Evolutionary conservation across 2,797 vertebrate genomes (phyloP).

Genomic region (Enteromius fasciolatus): DNA sequence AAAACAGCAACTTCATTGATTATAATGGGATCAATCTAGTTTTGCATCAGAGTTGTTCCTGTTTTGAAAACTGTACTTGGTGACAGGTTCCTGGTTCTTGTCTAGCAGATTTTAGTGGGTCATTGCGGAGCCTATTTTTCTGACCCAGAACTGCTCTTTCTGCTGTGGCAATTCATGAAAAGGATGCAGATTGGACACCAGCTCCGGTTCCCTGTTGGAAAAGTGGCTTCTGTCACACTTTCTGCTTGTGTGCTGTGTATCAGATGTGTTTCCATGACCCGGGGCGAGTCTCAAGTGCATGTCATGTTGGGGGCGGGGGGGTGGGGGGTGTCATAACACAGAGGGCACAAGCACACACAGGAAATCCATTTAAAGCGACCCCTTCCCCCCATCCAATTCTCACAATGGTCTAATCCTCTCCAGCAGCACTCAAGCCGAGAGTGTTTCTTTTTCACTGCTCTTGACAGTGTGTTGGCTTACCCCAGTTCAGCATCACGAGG

Average conservation of each 20-base stretch:
- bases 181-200: neutral
- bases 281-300: constrained; percentile 30
- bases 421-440: constrained; percentile 12
- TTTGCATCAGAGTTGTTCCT: neutral
- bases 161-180: neutral
- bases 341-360: constrained; percentile 21
- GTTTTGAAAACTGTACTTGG: neutral
- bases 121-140: neutral
- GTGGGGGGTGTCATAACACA: constrained; percentile 28
- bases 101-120: neutral
- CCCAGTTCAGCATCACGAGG: constrained; percentile 37
- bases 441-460: constrained; percentile 25
- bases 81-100: neutral
- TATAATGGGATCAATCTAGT: neutral
- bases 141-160: constrained; percentile 5
- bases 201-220: neutral
- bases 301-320: neutral
- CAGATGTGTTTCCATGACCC: constrained; percentile 16
- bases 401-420: constrained; percentile 39
- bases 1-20: neutral
- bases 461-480: constrained; percentile 33
- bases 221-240: constrained; percentile 10
- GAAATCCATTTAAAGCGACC: constrained; percentile 47
- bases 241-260: constrained; percentile 3
- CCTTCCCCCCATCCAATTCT: constrained; percentile 39